Conservation (phyloP, 2,888 invertebrate species). For the Pachliopta kotzebuea region DNA sequence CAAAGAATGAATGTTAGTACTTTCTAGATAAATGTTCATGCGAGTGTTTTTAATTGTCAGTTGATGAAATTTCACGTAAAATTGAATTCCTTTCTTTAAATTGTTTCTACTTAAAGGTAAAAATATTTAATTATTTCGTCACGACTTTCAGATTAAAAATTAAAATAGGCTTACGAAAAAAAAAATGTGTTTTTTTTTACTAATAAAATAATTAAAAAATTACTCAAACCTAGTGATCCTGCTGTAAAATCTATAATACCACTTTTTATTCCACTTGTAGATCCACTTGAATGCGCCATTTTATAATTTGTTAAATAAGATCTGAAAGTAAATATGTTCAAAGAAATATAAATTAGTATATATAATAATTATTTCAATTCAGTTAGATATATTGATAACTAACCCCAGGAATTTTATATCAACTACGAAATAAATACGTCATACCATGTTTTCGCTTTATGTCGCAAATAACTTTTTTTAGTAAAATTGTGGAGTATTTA, state of each 20-base stretch:
- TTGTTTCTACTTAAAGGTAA: too few relatives aligned
- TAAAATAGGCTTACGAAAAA: too few relatives aligned
- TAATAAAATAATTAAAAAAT: neutral
- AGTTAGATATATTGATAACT: neutral
- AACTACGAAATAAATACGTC: neutral
- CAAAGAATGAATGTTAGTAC: too few relatives aligned
- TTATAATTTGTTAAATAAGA: slow-evolving; percentile 10
- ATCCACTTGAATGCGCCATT: slow-evolving; percentile 60
- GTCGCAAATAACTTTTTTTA: neutral
- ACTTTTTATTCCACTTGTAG: slow-evolving; percentile 75
- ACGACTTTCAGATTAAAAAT: too few relatives aligned
- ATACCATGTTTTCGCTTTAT: neutral
- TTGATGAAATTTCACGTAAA: too few relatives aligned
- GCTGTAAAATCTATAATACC: slow-evolving; percentile 90
- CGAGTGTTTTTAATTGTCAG: too few relatives aligned
- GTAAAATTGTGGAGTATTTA: too few relatives aligned
- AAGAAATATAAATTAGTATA: neutral
- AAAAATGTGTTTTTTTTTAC: too few relatives aligned
- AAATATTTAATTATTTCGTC: too few relatives aligned
- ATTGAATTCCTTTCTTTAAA: too few relatives aligned
- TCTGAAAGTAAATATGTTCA: slow-evolving; percentile 10
- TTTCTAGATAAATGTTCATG: too few relatives aligned
- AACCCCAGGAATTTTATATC: neutral
- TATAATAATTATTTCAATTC: neutral
- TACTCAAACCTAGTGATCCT: slow-evolving; percentile 86